A percentile compares a stretch with the other conserved stretches of the same genome.
These are phyloP conservation scores for Tautogolabrus adspersus DNA, from an alignment of 2,113 vertebrate species.

Conservation along the genomic window DNA sequence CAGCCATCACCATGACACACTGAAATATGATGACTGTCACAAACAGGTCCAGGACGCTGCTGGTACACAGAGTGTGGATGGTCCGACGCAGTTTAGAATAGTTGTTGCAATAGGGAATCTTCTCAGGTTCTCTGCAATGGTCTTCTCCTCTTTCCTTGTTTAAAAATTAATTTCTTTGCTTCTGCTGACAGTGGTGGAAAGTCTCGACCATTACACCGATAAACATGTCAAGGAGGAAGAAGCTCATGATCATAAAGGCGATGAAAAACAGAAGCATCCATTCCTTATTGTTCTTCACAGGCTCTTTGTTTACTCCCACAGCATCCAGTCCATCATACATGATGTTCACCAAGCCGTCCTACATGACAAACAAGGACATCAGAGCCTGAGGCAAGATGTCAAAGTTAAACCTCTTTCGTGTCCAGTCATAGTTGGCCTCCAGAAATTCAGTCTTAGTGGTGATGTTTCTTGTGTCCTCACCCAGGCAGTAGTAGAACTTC, in stretches of 20 bases:
- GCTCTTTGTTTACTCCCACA: constrained; percentile 67
- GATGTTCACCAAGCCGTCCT: constrained; percentile 92
- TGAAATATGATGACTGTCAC: not conserved
- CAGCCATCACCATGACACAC: not conserved
- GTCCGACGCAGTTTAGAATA: not conserved
- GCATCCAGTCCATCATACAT: constrained; percentile 90
- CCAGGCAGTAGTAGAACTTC: constrained; percentile 92
- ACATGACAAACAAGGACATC: constrained; percentile 91
- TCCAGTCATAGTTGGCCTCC: constrained; percentile 83
- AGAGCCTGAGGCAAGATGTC: constrained; percentile 92
- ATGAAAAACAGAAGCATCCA: constrained; percentile 82
- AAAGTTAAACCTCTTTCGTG: constrained; percentile 90
- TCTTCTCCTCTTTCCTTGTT: constrained; percentile 84
- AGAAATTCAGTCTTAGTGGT: constrained; percentile 78
- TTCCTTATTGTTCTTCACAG: constrained; percentile 85
- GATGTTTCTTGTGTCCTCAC: constrained; percentile 85
- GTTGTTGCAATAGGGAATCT: not conserved
- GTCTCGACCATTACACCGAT: constrained; percentile 92
- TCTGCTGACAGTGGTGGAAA: constrained; percentile 90
- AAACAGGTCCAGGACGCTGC: constrained; percentile 11
- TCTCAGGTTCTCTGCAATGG: rapidly evolving
- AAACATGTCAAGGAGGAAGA: constrained; percentile 93
- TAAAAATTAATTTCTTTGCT: constrained; percentile 14
- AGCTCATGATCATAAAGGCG: constrained; percentile 91
- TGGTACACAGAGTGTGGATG: constrained; percentile 16